phyloP scores from a whole-genome alignment of 1,140 invertebrate genomes.

The Dermatophagoides farinae region DNA sequence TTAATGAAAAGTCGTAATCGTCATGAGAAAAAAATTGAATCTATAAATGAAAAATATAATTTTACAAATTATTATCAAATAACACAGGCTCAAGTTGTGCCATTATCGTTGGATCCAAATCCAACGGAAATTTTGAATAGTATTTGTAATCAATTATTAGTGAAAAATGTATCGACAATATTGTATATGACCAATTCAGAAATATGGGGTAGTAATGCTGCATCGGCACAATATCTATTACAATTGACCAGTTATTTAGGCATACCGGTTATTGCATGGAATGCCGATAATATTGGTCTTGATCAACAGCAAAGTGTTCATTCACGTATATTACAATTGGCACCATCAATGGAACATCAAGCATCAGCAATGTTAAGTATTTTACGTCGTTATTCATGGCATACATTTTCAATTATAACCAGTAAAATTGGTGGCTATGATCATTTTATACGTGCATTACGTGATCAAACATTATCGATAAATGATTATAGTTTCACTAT shows the following conservation, averaged over 20 bases:
- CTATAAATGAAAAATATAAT: constrained; percentile 19
- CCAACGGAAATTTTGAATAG: constrained; percentile 42
- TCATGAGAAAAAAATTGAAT: neutral
- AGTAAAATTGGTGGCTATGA: constrained; percentile 70
- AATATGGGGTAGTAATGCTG: constrained; percentile 60
- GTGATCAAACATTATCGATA: constrained; percentile 59
- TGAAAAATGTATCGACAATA: constrained; percentile 68
- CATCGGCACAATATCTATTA: constrained; percentile 76
- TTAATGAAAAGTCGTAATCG: constrained; percentile 35
- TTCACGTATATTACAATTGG: constrained; percentile 45
- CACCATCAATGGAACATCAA: constrained; percentile 79
- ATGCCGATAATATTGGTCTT: constrained; percentile 73
- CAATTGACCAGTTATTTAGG: constrained; percentile 65
- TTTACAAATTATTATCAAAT: constrained; percentile 13
- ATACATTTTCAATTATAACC: constrained; percentile 70
- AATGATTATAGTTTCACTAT: constrained; percentile 33
- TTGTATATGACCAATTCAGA: constrained; percentile 84
- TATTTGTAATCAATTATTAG: constrained; percentile 66
- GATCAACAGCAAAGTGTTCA: constrained; percentile 28
- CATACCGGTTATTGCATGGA: constrained; percentile 75
- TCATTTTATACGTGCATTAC: constrained; percentile 76
- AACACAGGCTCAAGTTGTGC: constrained; percentile 10
- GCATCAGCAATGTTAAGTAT: constrained; percentile 80
- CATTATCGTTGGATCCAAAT: constrained; percentile 38
- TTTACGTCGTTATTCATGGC: constrained; percentile 82